Evolutionary conservation across 2,888 invertebrate species (phyloP), one percentile per base, ranked within the genome.

Genomic region (Operophtera brumata): DNA sequence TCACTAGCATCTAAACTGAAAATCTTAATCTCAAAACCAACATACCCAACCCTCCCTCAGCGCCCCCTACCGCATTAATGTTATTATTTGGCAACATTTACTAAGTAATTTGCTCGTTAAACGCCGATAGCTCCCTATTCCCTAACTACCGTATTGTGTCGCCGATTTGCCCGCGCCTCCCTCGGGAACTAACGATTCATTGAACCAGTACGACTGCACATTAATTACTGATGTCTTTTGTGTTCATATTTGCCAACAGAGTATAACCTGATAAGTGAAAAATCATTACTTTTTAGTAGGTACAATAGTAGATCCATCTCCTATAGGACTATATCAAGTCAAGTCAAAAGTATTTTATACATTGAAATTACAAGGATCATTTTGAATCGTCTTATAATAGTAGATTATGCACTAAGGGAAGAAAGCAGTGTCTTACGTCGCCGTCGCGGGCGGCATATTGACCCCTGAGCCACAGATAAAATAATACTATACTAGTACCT

Each of bases 61-160:
- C 44, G 40, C 25, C 26, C 74, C 67, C 66, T 63, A 74, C 77
- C 78, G 73, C 84, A 83, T 80, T 87, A 85, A 88, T 86, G 82
- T 88, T 86, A 88, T 89, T 88, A 90, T 88, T 89, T 89, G 86
- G 82, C 86, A 87, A 88, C 89, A 88, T 89, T 90, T 88, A 90
- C 84, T 85, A 88, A 89, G 89, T 90, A 87, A 89, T 88, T 87
- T 82, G 83, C 83, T 89, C 85, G 89, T 88, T 89, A 89, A 89
- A 87, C 86, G 79, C 80, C 78, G 84, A 85, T 86, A 79, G 75
- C 74, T 70, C 80, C 80, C 77, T 73, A 65, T 61, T 67, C 78
- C 77, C 83, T 88, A 88, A 88, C 87, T 87, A 87, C 80, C 74
- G 85, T 80, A 87, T 89, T 89, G 89, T 88, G 81, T 73, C 48